phyloP scores from a whole-genome alignment of 2,113 vertebrate species.

The Madoqua kirkii region DNA sequence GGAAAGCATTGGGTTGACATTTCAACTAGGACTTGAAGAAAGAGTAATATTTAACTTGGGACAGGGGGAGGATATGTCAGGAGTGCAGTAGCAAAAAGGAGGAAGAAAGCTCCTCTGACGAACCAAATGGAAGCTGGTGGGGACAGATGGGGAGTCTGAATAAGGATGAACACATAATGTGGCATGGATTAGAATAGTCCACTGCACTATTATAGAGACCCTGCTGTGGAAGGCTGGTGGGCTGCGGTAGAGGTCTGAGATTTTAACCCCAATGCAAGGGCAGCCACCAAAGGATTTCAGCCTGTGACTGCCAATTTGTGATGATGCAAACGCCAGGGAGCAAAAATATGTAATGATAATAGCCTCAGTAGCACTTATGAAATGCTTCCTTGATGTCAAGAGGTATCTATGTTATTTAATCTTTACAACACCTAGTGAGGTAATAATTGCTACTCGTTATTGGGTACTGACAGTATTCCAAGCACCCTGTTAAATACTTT shows the following conservation, averaged over 20 bases:
- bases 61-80: neutral
- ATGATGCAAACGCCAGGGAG: neutral
- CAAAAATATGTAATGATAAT: neutral
- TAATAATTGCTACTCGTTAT: neutral
- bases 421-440: neutral
- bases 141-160: accelerated
- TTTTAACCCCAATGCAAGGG: neutral
- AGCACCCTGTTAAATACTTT: neutral
- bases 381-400: neutral
- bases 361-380: neutral
- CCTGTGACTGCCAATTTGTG: neutral
- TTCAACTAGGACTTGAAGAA: neutral
- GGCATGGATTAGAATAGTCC: neutral
- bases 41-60: neutral
- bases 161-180: neutral
- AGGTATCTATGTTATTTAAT: neutral
- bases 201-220: too few species aligned
- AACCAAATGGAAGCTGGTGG: neutral
- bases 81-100: neutral
- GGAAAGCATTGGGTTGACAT: neutral
- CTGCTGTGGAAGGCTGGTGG: neutral
- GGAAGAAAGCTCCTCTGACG: neutral
- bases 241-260: neutral
- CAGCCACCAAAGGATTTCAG: neutral
- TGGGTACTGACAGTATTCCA: neutral